These are phyloP conservation scores for Meganola albula DNA, from an alignment of 2,888 invertebrate genomes.

Conservation along the genomic window DNA sequence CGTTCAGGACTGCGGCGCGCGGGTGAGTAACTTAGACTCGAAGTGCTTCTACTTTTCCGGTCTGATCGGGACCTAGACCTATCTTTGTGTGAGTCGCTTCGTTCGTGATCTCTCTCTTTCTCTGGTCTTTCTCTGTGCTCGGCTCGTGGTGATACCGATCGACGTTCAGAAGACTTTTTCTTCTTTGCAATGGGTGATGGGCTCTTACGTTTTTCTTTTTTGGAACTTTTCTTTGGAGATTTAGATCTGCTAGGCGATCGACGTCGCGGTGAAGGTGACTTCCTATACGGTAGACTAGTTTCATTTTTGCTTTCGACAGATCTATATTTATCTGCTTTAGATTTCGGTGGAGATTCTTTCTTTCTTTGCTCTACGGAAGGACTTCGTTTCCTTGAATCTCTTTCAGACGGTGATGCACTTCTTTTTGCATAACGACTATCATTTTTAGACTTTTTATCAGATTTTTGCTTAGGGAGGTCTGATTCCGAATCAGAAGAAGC, in stretches of 20 bases:
- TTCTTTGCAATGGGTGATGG: conserved; percentile 38
- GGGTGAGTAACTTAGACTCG: conserved; percentile 83
- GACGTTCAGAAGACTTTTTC: conserved; percentile 39
- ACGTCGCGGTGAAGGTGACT: conserved; percentile 35
- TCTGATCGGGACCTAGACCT: conserved; percentile 43
- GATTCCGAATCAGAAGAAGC: conserved; percentile 52
- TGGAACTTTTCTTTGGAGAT: conserved; percentile 42
- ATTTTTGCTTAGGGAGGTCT: conserved; percentile 40
- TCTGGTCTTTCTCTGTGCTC: conserved; percentile 28
- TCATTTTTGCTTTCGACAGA: conserved; percentile 37
- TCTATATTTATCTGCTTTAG: conserved; percentile 43
- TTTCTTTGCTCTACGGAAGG: conserved; percentile 40
- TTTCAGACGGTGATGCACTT: conserved; percentile 27
- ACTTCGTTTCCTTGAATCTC: conserved; percentile 40
- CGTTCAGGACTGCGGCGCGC: conserved; percentile 82
- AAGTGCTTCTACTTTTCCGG: conserved; percentile 69
- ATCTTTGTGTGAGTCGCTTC: conserved; percentile 34
- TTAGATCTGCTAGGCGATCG: conserved; percentile 39
- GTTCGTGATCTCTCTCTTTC: conserved; percentile 33
- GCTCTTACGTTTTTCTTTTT: conserved; percentile 42
- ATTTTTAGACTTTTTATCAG: conserved; percentile 34
- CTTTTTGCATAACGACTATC: conserved; percentile 41
- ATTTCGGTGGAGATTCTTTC: conserved; percentile 40
- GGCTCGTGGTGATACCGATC: conserved; percentile 29
- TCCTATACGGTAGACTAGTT: conserved; percentile 34